Percentiles rank a stretch among this genome's conserved stretches.
Conservation (phyloP, 2,113 vertebrate species). For the Lophotis ruficrista region DNA sequence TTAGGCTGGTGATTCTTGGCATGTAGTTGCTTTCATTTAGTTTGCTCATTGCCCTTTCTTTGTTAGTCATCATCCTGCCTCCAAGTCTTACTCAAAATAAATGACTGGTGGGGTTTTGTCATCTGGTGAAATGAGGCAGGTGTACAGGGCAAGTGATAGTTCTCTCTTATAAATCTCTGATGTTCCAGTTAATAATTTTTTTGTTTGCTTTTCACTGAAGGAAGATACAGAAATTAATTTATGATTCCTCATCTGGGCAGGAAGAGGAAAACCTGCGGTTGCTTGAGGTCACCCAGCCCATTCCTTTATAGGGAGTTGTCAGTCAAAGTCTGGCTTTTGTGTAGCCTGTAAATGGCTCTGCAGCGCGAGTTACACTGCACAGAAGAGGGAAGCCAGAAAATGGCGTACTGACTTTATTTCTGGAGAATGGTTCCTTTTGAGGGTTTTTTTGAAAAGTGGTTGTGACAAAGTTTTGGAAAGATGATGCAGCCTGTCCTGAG, state of each 20-base stretch:
- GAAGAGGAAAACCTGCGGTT: neutral
- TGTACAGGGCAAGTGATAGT: neutral
- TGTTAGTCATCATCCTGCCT: neutral
- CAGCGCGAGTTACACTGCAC: fast-evolving
- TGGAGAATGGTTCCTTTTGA: neutral
- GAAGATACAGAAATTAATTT: neutral
- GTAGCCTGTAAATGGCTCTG: neutral
- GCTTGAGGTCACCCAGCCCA: neutral
- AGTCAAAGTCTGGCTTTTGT: neutral
- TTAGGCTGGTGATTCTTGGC: neutral
- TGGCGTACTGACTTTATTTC: neutral
- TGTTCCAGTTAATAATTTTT: neutral
- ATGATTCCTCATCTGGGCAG: neutral
- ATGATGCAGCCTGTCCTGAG: neutral
- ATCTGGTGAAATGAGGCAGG: neutral
- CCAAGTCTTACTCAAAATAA: neutral
- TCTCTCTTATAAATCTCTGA: neutral
- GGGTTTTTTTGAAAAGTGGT: neutral
- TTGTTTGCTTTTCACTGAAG: neutral
- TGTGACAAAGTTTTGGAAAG: neutral
- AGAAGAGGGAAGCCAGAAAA: neutral
- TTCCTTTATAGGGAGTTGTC: neutral
- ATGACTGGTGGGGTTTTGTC: neutral
- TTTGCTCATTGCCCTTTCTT: neutral
- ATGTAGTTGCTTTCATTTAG: neutral